phyloP scores from a whole-genome alignment of 2,113 vertebrate genomes.

The Ciconia stormi region DNA sequence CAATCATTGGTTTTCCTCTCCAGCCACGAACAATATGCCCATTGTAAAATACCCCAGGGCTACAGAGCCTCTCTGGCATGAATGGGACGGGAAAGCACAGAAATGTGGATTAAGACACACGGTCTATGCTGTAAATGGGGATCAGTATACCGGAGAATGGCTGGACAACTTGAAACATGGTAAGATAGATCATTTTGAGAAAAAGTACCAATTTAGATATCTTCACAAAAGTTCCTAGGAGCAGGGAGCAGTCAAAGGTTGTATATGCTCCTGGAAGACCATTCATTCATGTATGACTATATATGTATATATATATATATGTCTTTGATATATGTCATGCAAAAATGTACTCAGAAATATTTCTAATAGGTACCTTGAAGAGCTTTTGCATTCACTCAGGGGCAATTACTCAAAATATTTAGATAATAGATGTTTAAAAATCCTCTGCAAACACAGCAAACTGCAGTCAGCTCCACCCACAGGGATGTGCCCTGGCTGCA shows the following conservation, averaged over 20 bases:
- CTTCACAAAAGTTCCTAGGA: background rate
- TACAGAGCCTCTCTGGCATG: constrained; percentile 61
- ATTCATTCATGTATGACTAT: background rate
- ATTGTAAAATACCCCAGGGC: constrained; percentile 59
- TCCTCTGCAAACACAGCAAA: background rate
- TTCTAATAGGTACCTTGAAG: background rate
- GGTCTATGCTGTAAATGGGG: constrained; percentile 77
- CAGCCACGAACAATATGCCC: constrained; percentile 74
- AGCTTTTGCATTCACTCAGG: background rate
- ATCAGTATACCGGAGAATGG: constrained; percentile 90
- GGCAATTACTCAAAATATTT: background rate
- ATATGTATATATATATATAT: background rate
- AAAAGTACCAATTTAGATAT: background rate
- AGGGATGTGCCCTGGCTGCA: background rate
- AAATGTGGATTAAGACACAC: constrained; percentile 80
- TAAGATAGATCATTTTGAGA: constrained; percentile 44
- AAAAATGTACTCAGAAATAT: background rate
- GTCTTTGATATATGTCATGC: background rate
- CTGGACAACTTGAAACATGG: constrained; percentile 86
- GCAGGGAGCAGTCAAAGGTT: background rate
- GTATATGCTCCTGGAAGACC: background rate
- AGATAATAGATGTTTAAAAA: background rate
- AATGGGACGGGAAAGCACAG: constrained; percentile 82
- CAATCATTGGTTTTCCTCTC: background rate
- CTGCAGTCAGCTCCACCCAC: background rate